These are phyloP conservation scores for Chionis minor DNA, from an alignment of 2,113 vertebrate genomes.

Conservation along the genomic window DNA sequence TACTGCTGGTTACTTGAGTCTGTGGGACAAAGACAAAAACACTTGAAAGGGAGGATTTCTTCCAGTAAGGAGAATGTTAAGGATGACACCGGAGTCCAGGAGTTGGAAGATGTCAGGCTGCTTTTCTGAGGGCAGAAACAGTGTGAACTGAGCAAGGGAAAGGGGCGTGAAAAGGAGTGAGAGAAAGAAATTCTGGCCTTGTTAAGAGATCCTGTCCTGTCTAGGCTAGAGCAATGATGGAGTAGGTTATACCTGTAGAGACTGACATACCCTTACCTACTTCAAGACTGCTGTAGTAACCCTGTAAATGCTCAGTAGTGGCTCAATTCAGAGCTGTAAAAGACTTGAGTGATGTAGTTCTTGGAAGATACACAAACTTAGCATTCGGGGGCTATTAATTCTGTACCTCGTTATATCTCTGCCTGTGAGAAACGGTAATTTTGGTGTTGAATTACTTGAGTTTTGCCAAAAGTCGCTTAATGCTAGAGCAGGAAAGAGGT, in stretches of 20 bases:
- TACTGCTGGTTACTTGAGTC: not conserved
- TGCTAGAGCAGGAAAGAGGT: not conserved
- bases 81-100: not conserved
- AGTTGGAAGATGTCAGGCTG: not conserved
- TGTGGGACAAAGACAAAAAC: not conserved
- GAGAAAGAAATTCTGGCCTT: not conserved
- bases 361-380: not conserved
- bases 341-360: not conserved
- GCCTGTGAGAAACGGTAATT: not conserved
- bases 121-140: not conserved
- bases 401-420: not conserved
- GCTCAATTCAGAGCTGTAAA: not conserved
- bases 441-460: not conserved
- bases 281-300: not conserved
- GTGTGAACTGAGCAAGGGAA: not conserved
- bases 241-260: not conserved
- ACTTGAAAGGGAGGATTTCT: not conserved
- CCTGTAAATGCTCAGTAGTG: not conserved
- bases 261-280: not conserved
- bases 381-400: not conserved
- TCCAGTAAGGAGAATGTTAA: not conserved
- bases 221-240: not conserved
- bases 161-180: not conserved
- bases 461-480: not conserved
- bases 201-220: not conserved